Base-by-base conservation (phyloP, 2,797 vertebrate species). In the Champsocephalus gunnari region DNA sequence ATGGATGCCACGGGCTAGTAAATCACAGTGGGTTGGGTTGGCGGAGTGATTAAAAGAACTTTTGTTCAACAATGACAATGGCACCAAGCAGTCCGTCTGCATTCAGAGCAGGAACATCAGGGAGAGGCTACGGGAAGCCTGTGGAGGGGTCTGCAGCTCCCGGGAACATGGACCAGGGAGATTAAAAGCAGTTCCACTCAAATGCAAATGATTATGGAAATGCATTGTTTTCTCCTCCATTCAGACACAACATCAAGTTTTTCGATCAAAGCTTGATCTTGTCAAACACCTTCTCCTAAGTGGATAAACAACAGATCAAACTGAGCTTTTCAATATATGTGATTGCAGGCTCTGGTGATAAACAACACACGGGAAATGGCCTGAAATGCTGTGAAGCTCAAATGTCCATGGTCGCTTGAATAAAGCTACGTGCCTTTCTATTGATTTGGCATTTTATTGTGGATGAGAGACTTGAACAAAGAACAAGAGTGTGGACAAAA, bases 21-120 rank as follows among this genome's bases (percentile, higher is more conserved):
- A 94, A 93, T 94, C 92, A 92, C 5, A 3, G 71, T 9, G 71
- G 76, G 84, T 24, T 19, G 80, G 57, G 83, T 57, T 41, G 19
- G 69, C 7, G 0, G 43, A 9, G 77, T 92, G 91, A 93, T 92
- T 92, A 92, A 92, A 89, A 90, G 87, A 91, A 92, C 83, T 92
- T 90, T 80, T 84, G 88, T 83, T 85, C 84, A 72, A 81, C 90
- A 80, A 87, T 88, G 90, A 81, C 90, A 80, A 87, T 88, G 90
- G 84, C 77, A 89, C 75, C 74, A 13, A 73, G 68, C 41, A 53
- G 79, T 71, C 66, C 5, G 57, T 83, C 85, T 85, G 86, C 73
- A 83, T 84, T 84, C 72, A 79, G 74, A 89, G 65, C 56, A 84
- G 83, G 73, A 65, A 41, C 5, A 0, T 61, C 14, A 38, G n/a